These are phyloP conservation scores for Amphipyra berbera DNA, from an alignment of 2,888 invertebrate species.

Conservation along the genomic window DNA sequence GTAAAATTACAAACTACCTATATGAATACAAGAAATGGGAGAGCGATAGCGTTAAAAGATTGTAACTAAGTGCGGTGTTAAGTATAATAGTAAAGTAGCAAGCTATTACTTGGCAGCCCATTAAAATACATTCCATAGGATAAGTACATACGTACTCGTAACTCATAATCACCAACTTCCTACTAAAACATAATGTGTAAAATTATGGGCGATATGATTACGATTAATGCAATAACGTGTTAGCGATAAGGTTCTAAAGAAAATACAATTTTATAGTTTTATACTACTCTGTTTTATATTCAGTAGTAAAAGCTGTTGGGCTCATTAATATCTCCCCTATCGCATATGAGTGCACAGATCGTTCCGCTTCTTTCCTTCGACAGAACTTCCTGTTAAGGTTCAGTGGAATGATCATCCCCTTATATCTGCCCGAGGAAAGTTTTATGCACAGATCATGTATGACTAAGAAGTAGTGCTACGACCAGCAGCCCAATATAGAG, in stretches of 20 bases:
- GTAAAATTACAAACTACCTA: constrained; percentile 11
- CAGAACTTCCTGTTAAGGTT: constrained; percentile 37
- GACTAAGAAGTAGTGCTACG: no score
- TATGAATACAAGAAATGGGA: background rate
- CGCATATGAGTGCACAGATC: constrained; percentile 15
- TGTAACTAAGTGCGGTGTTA: constrained; percentile 24
- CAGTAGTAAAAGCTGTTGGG: background rate
- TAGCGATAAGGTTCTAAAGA: constrained; percentile 1
- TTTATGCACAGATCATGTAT: no score
- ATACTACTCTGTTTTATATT: background rate
- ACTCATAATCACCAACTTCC: constrained; percentile 17
- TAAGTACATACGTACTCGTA: background rate
- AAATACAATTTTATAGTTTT: background rate
- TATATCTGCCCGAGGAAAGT: no score
- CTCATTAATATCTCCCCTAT: constrained; percentile 12
- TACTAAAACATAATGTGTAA: background rate
- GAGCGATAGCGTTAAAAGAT: constrained; percentile 20
- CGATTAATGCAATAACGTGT: constrained; percentile 10
- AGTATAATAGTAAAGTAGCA: constrained; percentile 28
- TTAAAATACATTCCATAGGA: constrained; percentile 16
- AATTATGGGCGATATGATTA: constrained; percentile 19
- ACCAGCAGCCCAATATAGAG: no score
- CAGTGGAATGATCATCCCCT: constrained; percentile 26
- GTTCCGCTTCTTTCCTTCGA: constrained; percentile 19
- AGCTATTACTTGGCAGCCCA: constrained; percentile 22